Evolutionary conservation across 2,797 vertebrate genomes (phyloP), one percentile per base, ranked within the genome.

Genomic region (Sparidentex hasta): DNA sequence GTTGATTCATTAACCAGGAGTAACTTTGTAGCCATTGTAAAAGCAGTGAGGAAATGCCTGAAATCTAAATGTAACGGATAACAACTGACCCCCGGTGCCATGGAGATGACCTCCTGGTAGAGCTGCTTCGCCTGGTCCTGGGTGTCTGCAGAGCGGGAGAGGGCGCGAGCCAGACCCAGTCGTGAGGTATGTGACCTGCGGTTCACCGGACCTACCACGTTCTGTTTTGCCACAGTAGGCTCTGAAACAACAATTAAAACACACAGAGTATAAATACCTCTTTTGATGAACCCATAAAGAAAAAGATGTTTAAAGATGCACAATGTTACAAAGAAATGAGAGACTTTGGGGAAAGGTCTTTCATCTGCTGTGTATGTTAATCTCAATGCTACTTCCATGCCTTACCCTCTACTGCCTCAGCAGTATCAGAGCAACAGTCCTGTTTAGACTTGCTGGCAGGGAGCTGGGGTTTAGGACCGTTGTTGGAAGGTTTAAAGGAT

Each of bases 51-150:
- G 44, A 69, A 76, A 78, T 6, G 23, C 21, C 50, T 58, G 8
- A 33, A 57, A 65, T 68, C 1, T 43, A 46, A 62, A 62, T 17
- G 25, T 23, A 12, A 48, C 18, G 21, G 23, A 50, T 25, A 46
- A 38, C 17, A 47, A 55, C 69, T 86, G 86, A 93, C 94, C 92
- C 80, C 82, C 47, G 94, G 94, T 64, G 90, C 78, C 91, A 94
- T 93, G 86, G 84, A 8, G 65, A 95, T 94, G 82, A 94, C 90
- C 76, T 93, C 91, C 29, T 63, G 71, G 82, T 95, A 95, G 58
- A 95, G 89, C 58, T 68, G 67, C 71, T 78, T 72, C 3, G 93
- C 78, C 58, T 89, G 88, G 21, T 92, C 78, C 23, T 74, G 68
- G 8, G 83, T 88, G 63, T 89, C 83, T 41, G 72, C 63, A 0